Evolutionary conservation across 2,888 invertebrate species (phyloP).

Genomic region (Resseliella maxima): DNA sequence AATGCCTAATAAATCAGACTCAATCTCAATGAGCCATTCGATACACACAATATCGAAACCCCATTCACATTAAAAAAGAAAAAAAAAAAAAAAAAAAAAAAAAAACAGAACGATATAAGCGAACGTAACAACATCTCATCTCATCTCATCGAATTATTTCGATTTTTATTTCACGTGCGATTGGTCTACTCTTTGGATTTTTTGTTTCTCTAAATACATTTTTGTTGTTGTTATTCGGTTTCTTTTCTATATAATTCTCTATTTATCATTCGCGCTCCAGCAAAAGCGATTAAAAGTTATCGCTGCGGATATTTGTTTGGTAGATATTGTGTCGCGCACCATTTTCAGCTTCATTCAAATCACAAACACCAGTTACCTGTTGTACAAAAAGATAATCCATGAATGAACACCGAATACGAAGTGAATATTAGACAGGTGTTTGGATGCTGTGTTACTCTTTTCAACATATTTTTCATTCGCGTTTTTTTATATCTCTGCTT

Average conservation of each 20-base stretch:
- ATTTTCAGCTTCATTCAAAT: neutral
- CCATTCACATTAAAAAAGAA: conserved; percentile 23
- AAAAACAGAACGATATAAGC: too few species aligned
- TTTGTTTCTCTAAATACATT: neutral
- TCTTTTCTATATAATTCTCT: neutral
- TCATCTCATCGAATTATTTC: conserved; percentile 37
- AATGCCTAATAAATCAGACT: conserved; percentile 54
- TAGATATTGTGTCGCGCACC: neutral
- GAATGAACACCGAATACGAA: neutral
- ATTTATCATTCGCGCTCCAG: neutral
- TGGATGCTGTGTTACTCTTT: neutral
- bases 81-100: too few species aligned
- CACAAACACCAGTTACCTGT: conserved; percentile 19
- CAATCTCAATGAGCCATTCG: conserved; percentile 26
- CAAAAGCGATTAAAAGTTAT: conserved; percentile 6
- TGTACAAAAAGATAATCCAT: conserved; percentile 10
- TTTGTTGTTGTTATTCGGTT: neutral
- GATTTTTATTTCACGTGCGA: conserved; percentile 10
- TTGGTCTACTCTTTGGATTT: neutral
- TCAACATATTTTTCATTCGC: neutral
- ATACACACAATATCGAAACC: conserved; percentile 22
- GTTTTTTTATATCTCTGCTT: neutral
- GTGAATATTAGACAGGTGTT: conserved; percentile 54
- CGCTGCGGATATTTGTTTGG: conserved; percentile 19
- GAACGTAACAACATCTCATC: neutral